Evolutionary conservation across 2,888 invertebrate species (phyloP).

Genomic region (Hyalella azteca): DNA sequence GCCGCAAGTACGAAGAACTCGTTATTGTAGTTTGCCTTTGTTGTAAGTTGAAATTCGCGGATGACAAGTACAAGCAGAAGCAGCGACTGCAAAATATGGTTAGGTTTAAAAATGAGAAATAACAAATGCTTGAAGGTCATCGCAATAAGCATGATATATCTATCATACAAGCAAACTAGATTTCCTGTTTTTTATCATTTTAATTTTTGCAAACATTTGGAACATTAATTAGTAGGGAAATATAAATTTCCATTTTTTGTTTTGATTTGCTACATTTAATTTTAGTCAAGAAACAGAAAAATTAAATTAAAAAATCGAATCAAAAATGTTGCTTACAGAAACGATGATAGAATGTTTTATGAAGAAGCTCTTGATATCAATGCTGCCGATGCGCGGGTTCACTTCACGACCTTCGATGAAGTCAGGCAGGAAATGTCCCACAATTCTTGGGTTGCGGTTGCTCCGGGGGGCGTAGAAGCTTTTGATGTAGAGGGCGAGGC

Average conservation of each 20-base stretch:
- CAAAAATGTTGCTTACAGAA: too few species aligned
- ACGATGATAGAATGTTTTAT: slow-evolving; percentile 31
- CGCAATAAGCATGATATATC: too few species aligned
- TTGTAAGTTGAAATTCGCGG: not conserved
- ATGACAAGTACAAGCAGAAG: slow-evolving; percentile 4
- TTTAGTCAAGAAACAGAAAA: too few species aligned
- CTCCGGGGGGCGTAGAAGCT: slow-evolving; percentile 43
- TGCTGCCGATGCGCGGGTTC: slow-evolving; percentile 42
- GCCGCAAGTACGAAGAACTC: not conserved
- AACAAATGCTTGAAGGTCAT: too few species aligned
- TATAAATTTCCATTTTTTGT: too few species aligned
- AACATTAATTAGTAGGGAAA: too few species aligned
- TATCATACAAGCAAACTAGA: too few species aligned
- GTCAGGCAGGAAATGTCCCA: slow-evolving; percentile 46
- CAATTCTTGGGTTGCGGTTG: slow-evolving; percentile 42
- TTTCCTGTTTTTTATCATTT: too few species aligned
- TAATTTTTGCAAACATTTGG: too few species aligned
- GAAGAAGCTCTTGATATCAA: slow-evolving; percentile 55
- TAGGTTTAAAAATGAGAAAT: too few species aligned
- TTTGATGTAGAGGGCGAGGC: slow-evolving; percentile 41
- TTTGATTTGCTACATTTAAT: too few species aligned
- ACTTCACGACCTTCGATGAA: slow-evolving; percentile 51
- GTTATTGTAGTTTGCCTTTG: not conserved
- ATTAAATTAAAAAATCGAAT: too few species aligned
- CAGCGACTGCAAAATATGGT: not conserved